Evolutionary conservation across 2,797 vertebrate species (phyloP), one percentile per base, ranked within the genome.

Genomic region (Sebastolobus altivelis): DNA sequence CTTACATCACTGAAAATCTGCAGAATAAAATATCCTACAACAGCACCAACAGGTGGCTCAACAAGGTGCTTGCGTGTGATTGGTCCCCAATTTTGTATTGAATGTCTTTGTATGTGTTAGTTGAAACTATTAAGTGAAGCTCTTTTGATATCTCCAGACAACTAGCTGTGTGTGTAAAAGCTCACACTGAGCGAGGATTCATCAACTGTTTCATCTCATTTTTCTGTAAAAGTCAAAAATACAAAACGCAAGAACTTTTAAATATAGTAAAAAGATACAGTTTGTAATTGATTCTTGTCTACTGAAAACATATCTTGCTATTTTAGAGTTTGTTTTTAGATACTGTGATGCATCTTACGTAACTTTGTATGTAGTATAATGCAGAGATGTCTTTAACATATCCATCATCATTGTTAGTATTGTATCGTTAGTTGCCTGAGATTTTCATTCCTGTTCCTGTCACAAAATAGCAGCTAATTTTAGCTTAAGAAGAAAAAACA

Each of bases 391-490:
- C 14, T 63, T 33, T 10, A 58, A 55, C 12, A 2, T 46, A 5
- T 56, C n/a, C n/a, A 22, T 49, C 52, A 63, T 82, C 5, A 40
- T 3, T 58, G 59, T 52, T 22, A 9, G 1, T 55, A 18, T 35
- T 61, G n/a, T 56, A 22, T 20, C 9, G 11, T 62, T 33, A 72
- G 52, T 37, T 10, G 43, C 20, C 18, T 38, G 49, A 52, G 20
- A 67, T 52, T 59, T 60, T 27, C 20, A 16, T 18, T 38, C 18
- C 25, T 65, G 31, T 37, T 75, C 33, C 18, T 0, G 1, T 66
- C 49, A 70, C 18, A 27, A 54, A 74, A 58, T 40, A 16, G 35
- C 46, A 65, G 38, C 18, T 63, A 40, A 29, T 20, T 67, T 63
- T 29, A 65, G 52, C 20, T 58, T 13, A 63, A 55, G 12, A 56